A percentile compares a stretch with the other conserved stretches of the same genome.
phyloP scores from a whole-genome alignment of 2,113 vertebrate genomes.

The Polypterus bichir region DNA sequence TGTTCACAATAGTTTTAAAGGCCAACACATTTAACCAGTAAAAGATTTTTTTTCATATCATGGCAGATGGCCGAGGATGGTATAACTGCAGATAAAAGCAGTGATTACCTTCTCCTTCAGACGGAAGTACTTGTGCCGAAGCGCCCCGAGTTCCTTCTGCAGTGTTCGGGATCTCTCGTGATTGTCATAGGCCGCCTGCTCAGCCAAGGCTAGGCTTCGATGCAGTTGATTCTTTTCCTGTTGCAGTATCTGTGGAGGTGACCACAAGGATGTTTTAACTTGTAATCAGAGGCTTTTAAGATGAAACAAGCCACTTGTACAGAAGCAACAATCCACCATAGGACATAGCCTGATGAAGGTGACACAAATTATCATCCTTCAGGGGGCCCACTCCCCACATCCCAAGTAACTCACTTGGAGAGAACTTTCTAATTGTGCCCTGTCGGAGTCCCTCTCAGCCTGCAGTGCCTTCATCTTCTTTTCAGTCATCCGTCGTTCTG shows the following conservation, averaged over 20 bases:
- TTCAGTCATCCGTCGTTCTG: slow-evolving; percentile 44
- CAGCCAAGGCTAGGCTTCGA: slow-evolving; percentile 26
- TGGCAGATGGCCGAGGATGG: too few relatives aligned
- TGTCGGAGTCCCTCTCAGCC: slow-evolving; percentile 36
- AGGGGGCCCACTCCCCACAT: neutral
- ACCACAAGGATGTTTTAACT: too few relatives aligned
- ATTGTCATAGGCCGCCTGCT: slow-evolving; percentile 29
- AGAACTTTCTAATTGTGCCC: slow-evolving; percentile 37
- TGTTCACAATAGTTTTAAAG: too few relatives aligned
- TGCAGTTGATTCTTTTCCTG: slow-evolving; percentile 32
- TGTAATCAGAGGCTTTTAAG: too few relatives aligned
- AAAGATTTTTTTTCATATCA: too few relatives aligned
- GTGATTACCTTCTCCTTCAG: slow-evolving; percentile 39
- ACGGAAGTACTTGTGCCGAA: slow-evolving; percentile 26
- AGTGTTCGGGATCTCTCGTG: slow-evolving; percentile 26
- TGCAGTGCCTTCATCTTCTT: slow-evolving; percentile 40
- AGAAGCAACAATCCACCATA: too few relatives aligned
- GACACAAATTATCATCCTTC: neutral
- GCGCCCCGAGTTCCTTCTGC: slow-evolving; percentile 28
- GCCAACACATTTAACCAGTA: too few relatives aligned
- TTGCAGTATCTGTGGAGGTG: slow-evolving; percentile 30
- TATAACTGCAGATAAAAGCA: too few relatives aligned
- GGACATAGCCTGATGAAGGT: too few relatives aligned
- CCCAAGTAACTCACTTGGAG: slow-evolving; percentile 35
- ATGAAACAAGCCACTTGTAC: too few relatives aligned